Conservation (phyloP, 2,797 vertebrate species). For the Salarias fasciatus region DNA sequence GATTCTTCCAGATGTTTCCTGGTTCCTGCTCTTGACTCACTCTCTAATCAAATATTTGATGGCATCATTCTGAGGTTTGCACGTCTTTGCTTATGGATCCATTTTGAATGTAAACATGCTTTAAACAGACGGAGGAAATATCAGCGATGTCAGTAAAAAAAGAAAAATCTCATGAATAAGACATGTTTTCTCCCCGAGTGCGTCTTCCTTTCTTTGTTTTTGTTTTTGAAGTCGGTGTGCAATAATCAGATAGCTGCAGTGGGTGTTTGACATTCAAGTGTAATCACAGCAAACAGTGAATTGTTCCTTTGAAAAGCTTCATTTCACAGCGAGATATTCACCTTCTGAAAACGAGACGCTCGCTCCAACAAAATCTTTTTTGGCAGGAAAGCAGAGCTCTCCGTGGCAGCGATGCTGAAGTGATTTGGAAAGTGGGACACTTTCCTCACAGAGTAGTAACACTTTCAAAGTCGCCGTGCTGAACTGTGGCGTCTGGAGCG, state of each 20-base stretch:
- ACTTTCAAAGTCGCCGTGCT: slow-evolving; percentile 46
- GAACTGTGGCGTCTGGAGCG: slow-evolving; percentile 22
- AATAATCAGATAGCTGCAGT: slow-evolving; percentile 29
- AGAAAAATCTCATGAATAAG: slow-evolving; percentile 4
- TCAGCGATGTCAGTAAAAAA: neutral
- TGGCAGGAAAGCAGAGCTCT: slow-evolving; percentile 36
- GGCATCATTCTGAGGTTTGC: neutral
- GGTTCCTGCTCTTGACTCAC: too few species aligned
- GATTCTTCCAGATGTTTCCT: too few species aligned
- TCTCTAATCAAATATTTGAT: neutral
- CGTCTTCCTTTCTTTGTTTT: neutral
- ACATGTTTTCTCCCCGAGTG: neutral
- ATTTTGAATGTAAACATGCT: neutral
- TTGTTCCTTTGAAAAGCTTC: slow-evolving; percentile 36
- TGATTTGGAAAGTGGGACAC: slow-evolving; percentile 49
- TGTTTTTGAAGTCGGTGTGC: slow-evolving; percentile 4
- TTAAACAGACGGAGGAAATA: slow-evolving; percentile 1
- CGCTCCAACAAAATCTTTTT: slow-evolving; percentile 39
- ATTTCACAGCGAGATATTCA: slow-evolving; percentile 41
- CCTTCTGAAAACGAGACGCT: slow-evolving; percentile 34
- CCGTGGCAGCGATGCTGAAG: slow-evolving; percentile 32
- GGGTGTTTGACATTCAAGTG: slow-evolving; percentile 42
- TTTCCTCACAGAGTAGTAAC: slow-evolving; percentile 39
- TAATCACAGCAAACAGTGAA: slow-evolving; percentile 38
- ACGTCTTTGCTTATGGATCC: neutral